phyloP scores from a whole-genome alignment of 1,140 invertebrate species.

The Psix sp. region DNA sequence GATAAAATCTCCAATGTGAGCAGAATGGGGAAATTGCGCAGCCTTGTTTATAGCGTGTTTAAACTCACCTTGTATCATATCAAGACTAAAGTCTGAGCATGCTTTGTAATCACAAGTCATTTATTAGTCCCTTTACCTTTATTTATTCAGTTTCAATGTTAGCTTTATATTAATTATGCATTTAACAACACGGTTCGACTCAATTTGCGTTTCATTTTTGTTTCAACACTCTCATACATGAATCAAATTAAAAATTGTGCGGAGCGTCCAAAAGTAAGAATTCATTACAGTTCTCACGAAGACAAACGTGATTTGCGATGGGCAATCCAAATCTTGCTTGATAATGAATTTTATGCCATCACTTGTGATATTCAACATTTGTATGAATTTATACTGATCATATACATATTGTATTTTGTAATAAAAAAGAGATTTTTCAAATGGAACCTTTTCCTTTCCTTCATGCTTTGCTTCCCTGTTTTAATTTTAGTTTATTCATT shows the following conservation, averaged over 20 bases:
- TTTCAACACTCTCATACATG: no score
- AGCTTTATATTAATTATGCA: no score
- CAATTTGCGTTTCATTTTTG: no score
- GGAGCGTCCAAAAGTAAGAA: no score
- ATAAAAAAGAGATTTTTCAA: background rate
- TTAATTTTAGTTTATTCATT: no score
- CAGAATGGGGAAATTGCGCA: background rate
- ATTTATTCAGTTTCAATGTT: no score
- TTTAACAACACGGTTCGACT: no score
- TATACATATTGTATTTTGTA: background rate
- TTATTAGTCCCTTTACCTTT: background rate
- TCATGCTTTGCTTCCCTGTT: background rate
- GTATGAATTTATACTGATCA: background rate
- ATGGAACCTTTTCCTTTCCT: background rate
- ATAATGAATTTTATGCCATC: background rate
- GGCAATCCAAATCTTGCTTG: background rate
- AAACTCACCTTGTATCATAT: background rate
- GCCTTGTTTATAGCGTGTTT: background rate
- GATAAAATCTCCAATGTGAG: constrained; percentile 43
- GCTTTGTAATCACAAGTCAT: background rate
- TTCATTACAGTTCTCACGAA: no score
- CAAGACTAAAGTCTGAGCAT: background rate
- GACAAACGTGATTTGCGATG: no score
- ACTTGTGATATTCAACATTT: background rate
- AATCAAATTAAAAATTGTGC: no score